phyloP scores from a whole-genome alignment of 1,140 invertebrate species.

The Sycophaga agraensis region DNA sequence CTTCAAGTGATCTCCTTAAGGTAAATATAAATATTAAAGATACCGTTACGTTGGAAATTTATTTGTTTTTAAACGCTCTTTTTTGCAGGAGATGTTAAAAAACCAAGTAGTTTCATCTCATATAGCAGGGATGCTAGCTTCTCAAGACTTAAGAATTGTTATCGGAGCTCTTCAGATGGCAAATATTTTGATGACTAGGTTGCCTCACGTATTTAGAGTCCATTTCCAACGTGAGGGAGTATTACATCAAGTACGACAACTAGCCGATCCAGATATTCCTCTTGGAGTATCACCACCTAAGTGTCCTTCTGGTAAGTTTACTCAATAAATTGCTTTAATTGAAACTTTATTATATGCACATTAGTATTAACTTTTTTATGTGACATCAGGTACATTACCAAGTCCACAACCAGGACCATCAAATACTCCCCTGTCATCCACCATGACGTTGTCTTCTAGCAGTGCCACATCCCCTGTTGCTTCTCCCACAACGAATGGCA shows the following conservation, averaged over 20 bases:
- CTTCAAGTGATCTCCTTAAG: slow-evolving; percentile 80
- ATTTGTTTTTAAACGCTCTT: not conserved
- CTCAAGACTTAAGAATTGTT: slow-evolving; percentile 91
- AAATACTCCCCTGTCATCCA: slow-evolving; percentile 51
- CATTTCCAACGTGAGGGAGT: slow-evolving; percentile 96
- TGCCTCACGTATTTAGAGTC: slow-evolving; percentile 90
- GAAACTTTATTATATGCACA: not conserved
- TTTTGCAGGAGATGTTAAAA: slow-evolving; percentile 75
- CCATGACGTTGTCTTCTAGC: slow-evolving; percentile 52
- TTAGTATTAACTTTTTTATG: not conserved
- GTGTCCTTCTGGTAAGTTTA: slow-evolving; percentile 51
- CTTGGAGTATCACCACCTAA: slow-evolving; percentile 66
- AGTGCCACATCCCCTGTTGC: slow-evolving; percentile 54
- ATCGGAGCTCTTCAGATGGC: slow-evolving; percentile 97
- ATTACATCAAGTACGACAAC: slow-evolving; percentile 83
- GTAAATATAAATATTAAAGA: slow-evolving; percentile 34
- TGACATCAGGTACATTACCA: slow-evolving; percentile 54
- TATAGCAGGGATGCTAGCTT: slow-evolving; percentile 97
- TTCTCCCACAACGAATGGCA: slow-evolving; percentile 55
- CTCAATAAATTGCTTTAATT: not conserved
- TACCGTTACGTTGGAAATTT: not conserved
- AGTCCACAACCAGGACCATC: slow-evolving; percentile 58
- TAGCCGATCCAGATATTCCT: slow-evolving; percentile 70
- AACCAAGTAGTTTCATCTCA: slow-evolving; percentile 95
- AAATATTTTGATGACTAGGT: slow-evolving; percentile 92